Evolutionary conservation across 2,888 invertebrate genomes (phyloP).

Genomic region (Hypomecis punctinalis): DNA sequence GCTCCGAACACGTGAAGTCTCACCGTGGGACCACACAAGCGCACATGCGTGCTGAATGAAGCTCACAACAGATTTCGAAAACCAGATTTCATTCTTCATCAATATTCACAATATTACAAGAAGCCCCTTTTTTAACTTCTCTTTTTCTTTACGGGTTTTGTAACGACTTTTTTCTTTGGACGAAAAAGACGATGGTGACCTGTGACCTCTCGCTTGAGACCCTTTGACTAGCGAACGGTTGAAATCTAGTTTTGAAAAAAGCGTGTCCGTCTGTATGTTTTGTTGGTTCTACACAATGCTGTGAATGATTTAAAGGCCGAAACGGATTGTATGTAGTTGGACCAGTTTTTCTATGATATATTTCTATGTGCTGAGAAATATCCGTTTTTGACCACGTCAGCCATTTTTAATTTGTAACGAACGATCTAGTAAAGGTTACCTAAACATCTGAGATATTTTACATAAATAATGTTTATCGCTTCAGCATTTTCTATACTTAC

Average conservation of each 20-base stretch:
- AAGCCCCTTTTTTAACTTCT: conserved; percentile 78
- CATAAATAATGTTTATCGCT: background rate
- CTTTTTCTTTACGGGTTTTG: conserved; percentile 69
- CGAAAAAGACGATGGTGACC: conserved; percentile 79
- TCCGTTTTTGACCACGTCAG: conserved; percentile 24
- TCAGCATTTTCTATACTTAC: too few relatives aligned
- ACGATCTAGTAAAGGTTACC: background rate
- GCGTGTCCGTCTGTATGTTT: conserved; percentile 65
- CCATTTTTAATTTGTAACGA: background rate
- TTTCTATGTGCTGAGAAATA: conserved; percentile 32
- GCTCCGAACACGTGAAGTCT: conserved; percentile 62
- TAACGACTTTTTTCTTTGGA: conserved; percentile 81
- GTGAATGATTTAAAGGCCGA: conserved; percentile 59
- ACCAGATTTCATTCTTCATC: conserved; percentile 84
- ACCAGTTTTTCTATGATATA: conserved; percentile 51
- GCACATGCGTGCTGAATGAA: conserved; percentile 56
- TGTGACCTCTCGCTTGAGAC: conserved; percentile 66
- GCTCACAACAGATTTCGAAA: conserved; percentile 68
- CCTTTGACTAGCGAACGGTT: conserved; percentile 71
- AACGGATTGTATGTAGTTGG: conserved; percentile 66
- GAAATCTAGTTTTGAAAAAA: conserved; percentile 81
- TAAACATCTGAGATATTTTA: background rate
- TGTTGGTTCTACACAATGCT: conserved; percentile 59
- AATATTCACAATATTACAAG: conserved; percentile 84
- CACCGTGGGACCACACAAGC: conserved; percentile 81